phyloP scores from a whole-genome alignment of 2,797 vertebrate species.

The Natrix natrix region DNA sequence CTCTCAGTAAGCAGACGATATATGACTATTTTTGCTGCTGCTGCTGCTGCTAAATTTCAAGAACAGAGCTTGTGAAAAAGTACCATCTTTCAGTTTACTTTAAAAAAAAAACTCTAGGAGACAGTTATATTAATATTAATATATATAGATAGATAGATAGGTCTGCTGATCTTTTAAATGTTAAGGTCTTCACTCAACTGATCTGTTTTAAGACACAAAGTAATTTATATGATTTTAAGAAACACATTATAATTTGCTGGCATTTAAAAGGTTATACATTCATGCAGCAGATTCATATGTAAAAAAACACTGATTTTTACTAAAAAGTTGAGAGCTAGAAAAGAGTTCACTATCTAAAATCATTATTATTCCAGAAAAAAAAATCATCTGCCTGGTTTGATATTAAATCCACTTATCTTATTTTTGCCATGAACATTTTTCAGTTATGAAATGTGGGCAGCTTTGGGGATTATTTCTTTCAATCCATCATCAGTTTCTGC shows the following conservation, averaged over 20 bases:
- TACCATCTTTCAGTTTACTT: not conserved
- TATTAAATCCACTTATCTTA: constrained; percentile 52
- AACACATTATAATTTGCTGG: not conserved
- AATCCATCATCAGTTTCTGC: constrained; percentile 65
- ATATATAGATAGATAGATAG: not conserved
- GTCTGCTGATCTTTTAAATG: constrained; percentile 7
- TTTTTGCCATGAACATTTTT: constrained; percentile 61
- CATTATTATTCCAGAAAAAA: constrained; percentile 53
- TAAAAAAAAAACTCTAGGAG: not conserved
- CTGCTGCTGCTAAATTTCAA: not conserved
- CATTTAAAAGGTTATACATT: constrained; percentile 30
- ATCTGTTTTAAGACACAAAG: not conserved
- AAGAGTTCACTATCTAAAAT: constrained; percentile 53
- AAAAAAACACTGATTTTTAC: constrained; percentile 37
- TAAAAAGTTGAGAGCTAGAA: constrained; percentile 35
- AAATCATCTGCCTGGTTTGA: constrained; percentile 58
- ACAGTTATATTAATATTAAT: not conserved
- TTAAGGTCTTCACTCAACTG: not conserved
- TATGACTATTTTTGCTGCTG: not conserved
- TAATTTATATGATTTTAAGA: constrained; percentile 25
- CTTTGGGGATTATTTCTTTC: constrained; percentile 62
- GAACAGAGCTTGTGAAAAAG: constrained; percentile 12
- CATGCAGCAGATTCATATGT: constrained; percentile 18
- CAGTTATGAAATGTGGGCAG: constrained; percentile 54
- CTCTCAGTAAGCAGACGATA: not conserved